phyloP scores from a whole-genome alignment of 2,888 invertebrate species.

The Mesorhabditis belari region DNA sequence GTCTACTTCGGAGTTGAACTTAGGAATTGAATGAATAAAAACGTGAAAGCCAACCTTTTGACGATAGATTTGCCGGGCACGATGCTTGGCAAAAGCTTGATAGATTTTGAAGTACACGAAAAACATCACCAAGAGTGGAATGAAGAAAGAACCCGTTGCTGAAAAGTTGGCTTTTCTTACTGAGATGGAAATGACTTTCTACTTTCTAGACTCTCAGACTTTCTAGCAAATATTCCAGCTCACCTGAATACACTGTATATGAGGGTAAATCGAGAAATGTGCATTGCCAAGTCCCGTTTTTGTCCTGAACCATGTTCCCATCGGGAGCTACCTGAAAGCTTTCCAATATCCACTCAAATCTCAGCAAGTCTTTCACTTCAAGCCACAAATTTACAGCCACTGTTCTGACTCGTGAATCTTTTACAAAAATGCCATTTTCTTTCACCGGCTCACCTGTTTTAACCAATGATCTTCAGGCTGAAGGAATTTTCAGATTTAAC shows the following conservation, averaged over 20 bases:
- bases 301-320: slow-evolving; percentile 19
- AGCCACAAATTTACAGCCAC: too few relatives aligned
- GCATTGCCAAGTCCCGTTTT: slow-evolving; percentile 35
- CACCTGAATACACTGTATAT: slow-evolving; percentile 56
- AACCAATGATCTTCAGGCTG: too few relatives aligned
- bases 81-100: slow-evolving; percentile 53
- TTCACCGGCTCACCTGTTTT: too few relatives aligned
- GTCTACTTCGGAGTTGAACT: too few relatives aligned
- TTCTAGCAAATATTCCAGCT: too few relatives aligned
- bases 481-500: too few relatives aligned
- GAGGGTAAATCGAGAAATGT: slow-evolving; percentile 53
- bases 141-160: slow-evolving; percentile 80
- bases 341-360: slow-evolving; percentile 9
- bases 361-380: slow-evolving; percentile 24
- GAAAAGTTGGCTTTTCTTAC: too few relatives aligned
- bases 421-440: too few relatives aligned
- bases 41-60: slow-evolving; percentile 49
- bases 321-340: neutral
- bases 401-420: too few relatives aligned
- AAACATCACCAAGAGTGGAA: slow-evolving; percentile 98
- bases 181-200: neutral
- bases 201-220: too few relatives aligned
- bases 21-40: too few relatives aligned
- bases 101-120: slow-evolving; percentile 98
- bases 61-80: slow-evolving; percentile 53